Conservation (phyloP, 2,888 invertebrate species). For the Exocentrus adspersus region DNA sequence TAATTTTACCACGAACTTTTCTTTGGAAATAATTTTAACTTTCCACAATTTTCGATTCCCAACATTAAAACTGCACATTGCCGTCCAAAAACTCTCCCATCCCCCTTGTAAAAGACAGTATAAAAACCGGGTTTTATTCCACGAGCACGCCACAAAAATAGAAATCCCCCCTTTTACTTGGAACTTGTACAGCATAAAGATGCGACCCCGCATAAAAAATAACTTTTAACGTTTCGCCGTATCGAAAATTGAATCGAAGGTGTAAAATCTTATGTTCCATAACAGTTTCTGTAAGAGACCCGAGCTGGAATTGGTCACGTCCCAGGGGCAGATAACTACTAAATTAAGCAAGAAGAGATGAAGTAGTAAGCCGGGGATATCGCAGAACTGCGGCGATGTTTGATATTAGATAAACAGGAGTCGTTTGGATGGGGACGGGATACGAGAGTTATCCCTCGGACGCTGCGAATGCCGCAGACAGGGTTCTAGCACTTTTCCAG, state of each 20-base stretch:
- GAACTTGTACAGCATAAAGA: not conserved
- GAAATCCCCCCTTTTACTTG: not conserved
- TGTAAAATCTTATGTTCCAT: constrained; percentile 27
- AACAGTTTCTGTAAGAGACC: constrained; percentile 14
- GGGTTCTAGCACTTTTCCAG: no score
- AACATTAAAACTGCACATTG: no score
- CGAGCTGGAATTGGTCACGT: constrained; percentile 12
- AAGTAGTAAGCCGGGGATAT: no score
- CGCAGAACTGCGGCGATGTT: no score
- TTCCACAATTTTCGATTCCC: no score
- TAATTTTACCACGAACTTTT: no score
- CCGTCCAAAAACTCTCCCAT: no score
- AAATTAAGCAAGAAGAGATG: not conserved
- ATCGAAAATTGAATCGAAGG: constrained; percentile 27
- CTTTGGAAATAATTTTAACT: no score
- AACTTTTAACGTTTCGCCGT: constrained; percentile 1
- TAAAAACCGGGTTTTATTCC: not conserved
- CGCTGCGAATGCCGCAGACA: no score
- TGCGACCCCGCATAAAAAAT: constrained; percentile 19
- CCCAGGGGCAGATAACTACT: constrained; percentile 14
- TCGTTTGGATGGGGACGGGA: no score
- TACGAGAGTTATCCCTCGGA: no score
- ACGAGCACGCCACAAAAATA: not conserved
- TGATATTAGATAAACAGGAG: no score
- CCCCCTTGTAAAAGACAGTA: not conserved